phyloP scores from a whole-genome alignment of 2,888 invertebrate species.

The Drosophila prolongata region DNA sequence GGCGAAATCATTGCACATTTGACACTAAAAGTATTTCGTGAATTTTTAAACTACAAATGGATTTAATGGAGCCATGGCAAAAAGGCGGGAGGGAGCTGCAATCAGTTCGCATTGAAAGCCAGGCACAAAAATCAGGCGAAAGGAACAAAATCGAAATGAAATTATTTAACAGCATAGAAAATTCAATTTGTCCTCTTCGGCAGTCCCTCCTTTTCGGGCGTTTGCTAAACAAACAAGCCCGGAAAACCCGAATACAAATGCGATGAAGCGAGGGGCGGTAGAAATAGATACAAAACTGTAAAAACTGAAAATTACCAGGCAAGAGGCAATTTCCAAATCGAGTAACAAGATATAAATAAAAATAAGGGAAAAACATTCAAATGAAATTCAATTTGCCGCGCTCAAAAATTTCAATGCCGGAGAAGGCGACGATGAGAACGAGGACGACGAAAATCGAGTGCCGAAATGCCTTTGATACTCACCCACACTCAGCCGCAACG shows the following conservation, averaged over 20 bases:
- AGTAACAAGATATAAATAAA: constrained; percentile 27
- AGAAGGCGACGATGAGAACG: constrained; percentile 12
- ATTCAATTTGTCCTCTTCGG: constrained; percentile 57
- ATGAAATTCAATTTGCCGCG: constrained; percentile 75
- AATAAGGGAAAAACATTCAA: constrained; percentile 63
- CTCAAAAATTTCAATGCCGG: constrained; percentile 64
- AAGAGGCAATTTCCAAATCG: constrained; percentile 61
- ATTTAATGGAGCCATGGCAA: constrained; percentile 8
- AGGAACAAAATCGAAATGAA: constrained; percentile 56
- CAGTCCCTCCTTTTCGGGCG: constrained; percentile 24
- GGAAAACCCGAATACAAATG: constrained; percentile 38
- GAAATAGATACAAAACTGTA: constrained; percentile 40
- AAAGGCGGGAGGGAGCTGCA: constrained; percentile 34
- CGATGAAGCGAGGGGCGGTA: background rate
- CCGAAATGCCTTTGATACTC: constrained; percentile 57
- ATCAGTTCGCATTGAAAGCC: constrained; percentile 65
- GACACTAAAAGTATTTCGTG: constrained; percentile 53
- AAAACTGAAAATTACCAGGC: constrained; percentile 62
- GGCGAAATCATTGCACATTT: constrained; percentile 50
- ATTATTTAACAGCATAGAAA: constrained; percentile 72
- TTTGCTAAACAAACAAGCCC: constrained; percentile 44
- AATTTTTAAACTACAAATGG: constrained; percentile 60
- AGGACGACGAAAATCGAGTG: constrained; percentile 23
- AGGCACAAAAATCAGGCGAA: constrained; percentile 57
- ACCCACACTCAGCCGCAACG: constrained; percentile 12